Evolutionary conservation across 2,888 invertebrate species (phyloP).

Genomic region (Mellilla xanthometata): DNA sequence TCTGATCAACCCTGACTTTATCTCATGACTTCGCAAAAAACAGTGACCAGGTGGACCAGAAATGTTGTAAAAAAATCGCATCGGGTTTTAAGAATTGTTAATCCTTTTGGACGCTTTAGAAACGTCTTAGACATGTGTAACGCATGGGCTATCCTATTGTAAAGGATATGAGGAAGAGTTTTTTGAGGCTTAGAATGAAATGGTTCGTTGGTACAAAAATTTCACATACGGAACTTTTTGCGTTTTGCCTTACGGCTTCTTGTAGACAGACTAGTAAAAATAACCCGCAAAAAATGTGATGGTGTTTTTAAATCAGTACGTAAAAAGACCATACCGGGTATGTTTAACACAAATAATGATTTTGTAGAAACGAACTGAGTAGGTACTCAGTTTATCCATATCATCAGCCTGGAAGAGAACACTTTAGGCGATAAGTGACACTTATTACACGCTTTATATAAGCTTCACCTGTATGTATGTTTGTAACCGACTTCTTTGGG

Average conservation of each 20-base stretch:
- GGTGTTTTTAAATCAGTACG: too few species aligned
- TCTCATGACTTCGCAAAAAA: slow-evolving; percentile 62
- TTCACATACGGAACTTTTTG: slow-evolving; percentile 25
- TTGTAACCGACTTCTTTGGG: too few species aligned
- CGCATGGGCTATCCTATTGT: slow-evolving; percentile 54
- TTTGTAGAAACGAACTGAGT: too few species aligned
- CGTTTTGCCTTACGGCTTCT: slow-evolving; percentile 15
- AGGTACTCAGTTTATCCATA: too few species aligned
- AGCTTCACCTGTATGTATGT: too few species aligned
- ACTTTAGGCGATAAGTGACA: too few species aligned
- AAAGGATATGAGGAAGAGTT: slow-evolving; percentile 35
- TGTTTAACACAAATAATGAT: too few species aligned
- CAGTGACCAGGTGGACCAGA: slow-evolving; percentile 63
- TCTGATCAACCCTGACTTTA: slow-evolving; percentile 54
- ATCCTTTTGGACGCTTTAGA: slow-evolving; percentile 48
- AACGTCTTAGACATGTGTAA: slow-evolving; percentile 63
- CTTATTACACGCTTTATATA: too few species aligned
- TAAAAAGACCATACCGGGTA: too few species aligned
- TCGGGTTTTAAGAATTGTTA: slow-evolving; percentile 36
- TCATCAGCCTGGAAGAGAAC: too few species aligned
- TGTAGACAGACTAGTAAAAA: too few species aligned
- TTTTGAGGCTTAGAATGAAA: slow-evolving; percentile 38
- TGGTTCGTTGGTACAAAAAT: slow-evolving; percentile 35
- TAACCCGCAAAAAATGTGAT: too few species aligned
- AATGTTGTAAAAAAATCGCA: slow-evolving; percentile 30